Conservation (phyloP, 2,113 vertebrate species). For the Acrocephalus arundinaceus region DNA sequence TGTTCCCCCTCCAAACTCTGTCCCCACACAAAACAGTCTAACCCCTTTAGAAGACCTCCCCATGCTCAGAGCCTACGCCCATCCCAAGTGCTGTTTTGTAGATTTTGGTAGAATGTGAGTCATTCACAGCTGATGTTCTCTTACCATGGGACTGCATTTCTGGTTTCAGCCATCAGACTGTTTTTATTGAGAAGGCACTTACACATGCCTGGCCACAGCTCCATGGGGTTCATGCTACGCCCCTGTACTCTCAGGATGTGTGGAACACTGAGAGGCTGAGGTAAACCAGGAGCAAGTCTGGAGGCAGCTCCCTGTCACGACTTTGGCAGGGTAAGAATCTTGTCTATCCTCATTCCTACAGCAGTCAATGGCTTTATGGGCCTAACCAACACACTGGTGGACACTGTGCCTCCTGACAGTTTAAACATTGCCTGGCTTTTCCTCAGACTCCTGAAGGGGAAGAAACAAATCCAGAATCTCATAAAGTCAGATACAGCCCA, state of each 20-base stretch:
- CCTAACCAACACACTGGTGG: not conserved
- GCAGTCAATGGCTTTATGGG: not conserved
- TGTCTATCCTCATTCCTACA: slow-evolving; percentile 2
- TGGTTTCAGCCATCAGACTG: not conserved
- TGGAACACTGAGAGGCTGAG: not conserved
- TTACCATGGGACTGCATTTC: not conserved
- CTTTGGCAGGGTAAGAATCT: slow-evolving; percentile 1
- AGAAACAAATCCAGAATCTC: not conserved
- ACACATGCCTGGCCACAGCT: not conserved
- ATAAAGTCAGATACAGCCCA: slow-evolving; percentile 3
- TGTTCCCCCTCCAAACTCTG: not conserved
- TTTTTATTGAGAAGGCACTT: not conserved
- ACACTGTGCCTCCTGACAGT: not conserved
- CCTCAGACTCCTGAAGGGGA: not conserved
- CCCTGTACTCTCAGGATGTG: not conserved
- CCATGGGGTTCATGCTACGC: not conserved
- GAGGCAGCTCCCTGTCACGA: not conserved
- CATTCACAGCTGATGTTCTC: not conserved
- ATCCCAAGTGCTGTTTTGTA: not conserved
- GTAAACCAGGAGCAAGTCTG: not conserved
- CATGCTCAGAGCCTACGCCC: not conserved
- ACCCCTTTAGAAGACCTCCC: not conserved
- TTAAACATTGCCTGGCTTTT: slow-evolving; percentile 9
- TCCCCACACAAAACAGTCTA: not conserved
- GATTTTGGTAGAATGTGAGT: not conserved